Conservation (phyloP, 2,797 vertebrate species). For the Melopsittacus undulatus region DNA sequence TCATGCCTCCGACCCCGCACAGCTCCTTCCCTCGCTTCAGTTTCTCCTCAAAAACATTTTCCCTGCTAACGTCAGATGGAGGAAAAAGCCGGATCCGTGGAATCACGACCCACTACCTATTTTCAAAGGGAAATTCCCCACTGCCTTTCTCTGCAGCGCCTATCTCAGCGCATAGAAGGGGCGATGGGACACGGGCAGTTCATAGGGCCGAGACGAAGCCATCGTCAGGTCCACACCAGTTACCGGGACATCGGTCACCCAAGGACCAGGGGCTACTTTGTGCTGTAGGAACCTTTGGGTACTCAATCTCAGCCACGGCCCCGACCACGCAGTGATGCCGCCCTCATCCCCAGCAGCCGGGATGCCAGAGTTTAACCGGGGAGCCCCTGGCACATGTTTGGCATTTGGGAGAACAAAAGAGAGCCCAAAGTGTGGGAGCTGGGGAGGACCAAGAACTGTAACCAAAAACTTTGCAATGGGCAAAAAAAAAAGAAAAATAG, state of each 20-base stretch:
- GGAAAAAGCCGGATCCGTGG: not conserved
- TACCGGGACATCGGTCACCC: fast-evolving
- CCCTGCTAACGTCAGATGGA: not conserved
- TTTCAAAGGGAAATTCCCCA: not conserved
- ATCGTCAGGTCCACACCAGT: fast-evolving
- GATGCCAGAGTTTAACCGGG: not conserved
- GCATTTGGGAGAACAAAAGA: conserved; percentile 70
- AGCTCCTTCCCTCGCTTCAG: not conserved
- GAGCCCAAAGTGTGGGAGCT: not conserved
- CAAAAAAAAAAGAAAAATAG: not conserved
- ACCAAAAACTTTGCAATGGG: conserved; percentile 66
- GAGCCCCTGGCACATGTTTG: not conserved
- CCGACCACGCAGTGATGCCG: not conserved
- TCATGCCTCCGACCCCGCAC: not conserved
- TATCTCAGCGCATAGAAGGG: not conserved
- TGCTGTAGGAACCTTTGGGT: not conserved
- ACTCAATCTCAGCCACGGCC: not conserved
- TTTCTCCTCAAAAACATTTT: not conserved
- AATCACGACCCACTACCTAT: not conserved
- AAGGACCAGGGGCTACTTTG: fast-evolving
- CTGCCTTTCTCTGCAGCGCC: not conserved
- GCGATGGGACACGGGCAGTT: fast-evolving
- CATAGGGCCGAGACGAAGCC: not conserved
- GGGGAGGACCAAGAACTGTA: conserved; percentile 11
- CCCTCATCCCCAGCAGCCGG: fast-evolving